Percentiles rank a stretch among this genome's conserved stretches.
Conservation (phyloP, 2,888 invertebrate genomes). For the Oscheius sp. region DNA sequence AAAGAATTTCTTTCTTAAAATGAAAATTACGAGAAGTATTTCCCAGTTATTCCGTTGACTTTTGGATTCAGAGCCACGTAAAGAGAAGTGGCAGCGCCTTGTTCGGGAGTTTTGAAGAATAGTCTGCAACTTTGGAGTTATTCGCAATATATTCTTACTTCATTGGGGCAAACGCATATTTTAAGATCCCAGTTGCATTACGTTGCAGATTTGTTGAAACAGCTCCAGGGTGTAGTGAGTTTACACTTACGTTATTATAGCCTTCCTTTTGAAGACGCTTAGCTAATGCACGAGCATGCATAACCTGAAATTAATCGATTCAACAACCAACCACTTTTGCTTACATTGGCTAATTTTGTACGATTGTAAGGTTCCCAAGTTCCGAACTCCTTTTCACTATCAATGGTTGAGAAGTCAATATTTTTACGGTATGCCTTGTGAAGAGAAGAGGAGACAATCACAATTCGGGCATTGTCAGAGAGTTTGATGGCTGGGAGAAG, state of each 20-base stretch:
- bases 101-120: constrained; percentile 77
- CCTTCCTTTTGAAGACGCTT: constrained; percentile 54
- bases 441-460: constrained; percentile 80
- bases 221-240: constrained; percentile 84
- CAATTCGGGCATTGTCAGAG: constrained; percentile 77
- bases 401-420: constrained; percentile 54
- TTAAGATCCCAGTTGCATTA: constrained; percentile 31
- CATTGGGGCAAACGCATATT: constrained; percentile 50
- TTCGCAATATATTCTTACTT: constrained; percentile 18
- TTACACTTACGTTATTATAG: constrained; percentile 75
- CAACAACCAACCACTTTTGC: background rate
- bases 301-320: constrained; percentile 46
- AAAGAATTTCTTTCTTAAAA: constrained; percentile 8
- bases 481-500: constrained; percentile 80
- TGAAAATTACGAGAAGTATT: constrained; percentile 76
- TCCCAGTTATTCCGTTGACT: constrained; percentile 81
- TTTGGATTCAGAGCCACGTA: constrained; percentile 81
- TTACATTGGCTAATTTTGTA: constrained; percentile 66
- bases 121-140: too few species aligned
- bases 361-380: constrained; percentile 62
- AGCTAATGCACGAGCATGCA: constrained; percentile 65
- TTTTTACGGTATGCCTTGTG: constrained; percentile 37
- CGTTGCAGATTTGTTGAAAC: constrained; percentile 56
- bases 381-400: constrained; percentile 58
- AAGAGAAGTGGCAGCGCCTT: constrained; percentile 83